phyloP scores from a whole-genome alignment of 1,140 invertebrate genomes.

The Brachionus paranguensis region DNA sequence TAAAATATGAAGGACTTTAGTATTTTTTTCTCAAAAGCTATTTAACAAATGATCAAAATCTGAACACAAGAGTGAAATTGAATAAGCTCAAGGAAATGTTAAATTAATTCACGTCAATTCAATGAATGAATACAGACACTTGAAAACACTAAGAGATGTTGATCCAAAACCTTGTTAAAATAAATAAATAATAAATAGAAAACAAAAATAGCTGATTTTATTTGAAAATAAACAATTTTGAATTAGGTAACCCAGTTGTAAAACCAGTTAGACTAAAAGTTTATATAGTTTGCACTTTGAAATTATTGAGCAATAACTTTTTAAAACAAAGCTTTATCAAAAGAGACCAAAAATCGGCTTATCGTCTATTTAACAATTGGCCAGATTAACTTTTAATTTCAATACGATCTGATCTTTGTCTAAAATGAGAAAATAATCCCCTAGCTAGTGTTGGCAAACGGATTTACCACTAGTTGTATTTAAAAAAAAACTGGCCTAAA shows the following conservation, averaged over 20 bases:
- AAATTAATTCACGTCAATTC: background rate
- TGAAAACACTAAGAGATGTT: background rate
- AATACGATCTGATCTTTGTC: background rate
- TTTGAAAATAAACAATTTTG: background rate
- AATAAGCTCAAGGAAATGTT: too few relatives aligned
- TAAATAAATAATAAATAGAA: background rate
- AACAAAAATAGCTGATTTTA: background rate
- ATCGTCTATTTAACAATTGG: constrained; percentile 16
- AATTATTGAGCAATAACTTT: background rate
- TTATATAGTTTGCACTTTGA: background rate
- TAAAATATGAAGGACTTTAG: too few relatives aligned
- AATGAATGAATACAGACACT: background rate
- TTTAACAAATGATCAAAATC: too few relatives aligned
- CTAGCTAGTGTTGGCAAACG: background rate
- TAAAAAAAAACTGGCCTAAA: background rate
- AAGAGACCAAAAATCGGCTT: constrained; percentile 10
- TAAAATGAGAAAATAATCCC: constrained; percentile 15
- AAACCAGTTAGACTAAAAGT: background rate
- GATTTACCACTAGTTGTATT: background rate
- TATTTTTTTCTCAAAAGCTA: too few relatives aligned
- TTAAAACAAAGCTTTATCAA: background rate
- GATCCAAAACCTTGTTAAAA: background rate
- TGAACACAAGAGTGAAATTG: too few relatives aligned
- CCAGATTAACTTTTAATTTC: constrained; percentile 27
- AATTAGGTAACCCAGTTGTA: constrained; percentile 24